Evolutionary conservation across 2,113 vertebrate genomes (phyloP), one percentile per base, ranked within the genome.

Genomic region (Cinclus mexicanus): DNA sequence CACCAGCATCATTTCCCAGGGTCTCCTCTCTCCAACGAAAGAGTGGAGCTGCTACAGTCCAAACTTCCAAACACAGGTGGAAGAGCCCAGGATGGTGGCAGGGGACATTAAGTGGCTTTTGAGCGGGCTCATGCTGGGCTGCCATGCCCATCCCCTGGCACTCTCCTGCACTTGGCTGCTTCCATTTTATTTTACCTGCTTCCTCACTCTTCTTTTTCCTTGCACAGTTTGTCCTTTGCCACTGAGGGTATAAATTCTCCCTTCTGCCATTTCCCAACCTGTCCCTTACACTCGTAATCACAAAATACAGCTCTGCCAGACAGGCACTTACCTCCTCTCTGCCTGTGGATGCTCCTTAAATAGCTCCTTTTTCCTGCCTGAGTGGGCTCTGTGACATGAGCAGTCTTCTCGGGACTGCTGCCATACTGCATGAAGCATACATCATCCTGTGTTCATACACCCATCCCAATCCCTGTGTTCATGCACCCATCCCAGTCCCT

Each of bases 51-150:
- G 9, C 13, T 3, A 1, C 8, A 23, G 53, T 2, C 17, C 57
- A 13, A 1, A 5, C 13, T 11, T 50, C 14, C 63, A 19, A 10
- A 11, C 8, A 2, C 29, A 3, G 20, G 0, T 4, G 13, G 25
- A 3, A 12, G 91, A 50, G 59, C 26, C 21, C 14, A 24, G 69
- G 50, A 5, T 3, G 35, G 26, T 12, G 55, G n/a, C 64, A 61
- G 74, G 47, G 37, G 84, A 21, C 47, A 11, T 0, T 2, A 0
- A 1, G 39, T n/a, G 74, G 10, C 19, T n/a, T 23, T 53, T 1
- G 33, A 3, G 33, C 35, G 1, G 21, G 17, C 44, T 42, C 23
- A 4, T 7, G 9, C 39, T 1, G 3, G 47, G 56, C 56, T 44
- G 71, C 39, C 0, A 0, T 46, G 46, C 35, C 59, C 26, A 7